These are phyloP conservation scores for Brachirus orientalis DNA, from an alignment of 2,113 vertebrate species.

Conservation along the genomic window DNA sequence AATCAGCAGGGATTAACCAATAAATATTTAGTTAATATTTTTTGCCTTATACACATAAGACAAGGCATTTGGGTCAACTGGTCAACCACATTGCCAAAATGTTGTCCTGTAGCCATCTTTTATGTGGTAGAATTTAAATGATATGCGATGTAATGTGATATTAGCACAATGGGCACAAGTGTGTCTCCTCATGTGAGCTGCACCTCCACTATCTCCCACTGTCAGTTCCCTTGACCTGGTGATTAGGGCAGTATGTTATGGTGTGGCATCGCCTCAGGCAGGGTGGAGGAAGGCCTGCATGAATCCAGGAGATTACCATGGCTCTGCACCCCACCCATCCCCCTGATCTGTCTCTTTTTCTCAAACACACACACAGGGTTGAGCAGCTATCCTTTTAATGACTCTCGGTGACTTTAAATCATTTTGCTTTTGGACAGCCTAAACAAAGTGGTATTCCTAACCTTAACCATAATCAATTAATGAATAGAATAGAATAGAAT, in stretches of 20 bases:
- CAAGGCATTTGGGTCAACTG: background rate
- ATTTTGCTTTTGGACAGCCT: too few relatives aligned
- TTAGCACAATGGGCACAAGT: constrained; percentile 30
- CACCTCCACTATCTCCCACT: constrained; percentile 65
- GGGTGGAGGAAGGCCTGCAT: constrained; percentile 78
- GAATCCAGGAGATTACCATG: constrained; percentile 81
- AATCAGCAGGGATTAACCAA: too few relatives aligned
- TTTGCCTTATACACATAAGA: background rate
- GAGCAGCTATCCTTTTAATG: too few relatives aligned
- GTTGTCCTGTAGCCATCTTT: constrained; percentile 9
- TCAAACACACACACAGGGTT: background rate
- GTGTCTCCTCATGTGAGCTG: constrained; percentile 22
- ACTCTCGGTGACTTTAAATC: too few relatives aligned
- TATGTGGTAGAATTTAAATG: constrained; percentile 26
- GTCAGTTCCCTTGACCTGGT: constrained; percentile 65
- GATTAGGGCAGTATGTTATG: constrained; percentile 70
- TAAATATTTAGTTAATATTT: too few relatives aligned
- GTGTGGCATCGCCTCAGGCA: constrained; percentile 65
- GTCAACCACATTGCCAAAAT: background rate
- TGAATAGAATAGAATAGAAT: too few relatives aligned
- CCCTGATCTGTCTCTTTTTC: constrained; percentile 22
- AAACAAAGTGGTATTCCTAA: too few relatives aligned
- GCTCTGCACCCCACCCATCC: constrained; percentile 73
- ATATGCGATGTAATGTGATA: constrained; percentile 19
- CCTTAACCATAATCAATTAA: too few relatives aligned